Conservation (phyloP, 1,140 invertebrate genomes). For the Daktulosphaira vitifoliae region DNA sequence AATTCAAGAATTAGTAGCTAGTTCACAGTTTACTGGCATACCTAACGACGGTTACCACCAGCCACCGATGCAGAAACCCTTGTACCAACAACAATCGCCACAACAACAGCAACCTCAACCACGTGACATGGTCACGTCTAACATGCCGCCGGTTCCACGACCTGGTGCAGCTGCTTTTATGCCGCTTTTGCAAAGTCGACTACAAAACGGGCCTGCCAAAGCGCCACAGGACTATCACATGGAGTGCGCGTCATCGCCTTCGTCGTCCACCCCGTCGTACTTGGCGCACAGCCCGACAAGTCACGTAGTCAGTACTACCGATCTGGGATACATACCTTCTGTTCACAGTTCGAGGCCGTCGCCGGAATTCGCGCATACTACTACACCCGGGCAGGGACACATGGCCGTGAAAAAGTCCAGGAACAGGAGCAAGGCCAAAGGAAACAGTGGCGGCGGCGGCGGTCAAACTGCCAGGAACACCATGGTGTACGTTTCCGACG, state of each 20-base stretch:
- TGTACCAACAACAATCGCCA: conserved; percentile 17
- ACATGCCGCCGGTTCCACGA: conserved; percentile 6
- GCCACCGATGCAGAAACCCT: background rate
- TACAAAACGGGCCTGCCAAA: conserved; percentile 45
- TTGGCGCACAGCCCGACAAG: conserved; percentile 48
- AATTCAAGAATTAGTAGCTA: conserved; percentile 52
- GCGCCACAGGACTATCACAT: conserved; percentile 35
- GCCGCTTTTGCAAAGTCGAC: conserved; percentile 53
- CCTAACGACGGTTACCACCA: conserved; percentile 12
- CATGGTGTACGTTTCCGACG: conserved; percentile 46
- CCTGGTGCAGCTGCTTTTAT: conserved; percentile 46
- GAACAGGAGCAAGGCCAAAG: conserved; percentile 38
- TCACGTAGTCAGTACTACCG: conserved; percentile 47
- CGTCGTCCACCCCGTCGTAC: conserved; percentile 48
- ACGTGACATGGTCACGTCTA: conserved; percentile 11
- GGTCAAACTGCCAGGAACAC: conserved; percentile 35
- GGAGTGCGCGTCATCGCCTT: conserved; percentile 40
- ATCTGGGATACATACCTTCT: conserved; percentile 42
- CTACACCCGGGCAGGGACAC: conserved; percentile 39
- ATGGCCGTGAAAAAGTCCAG: conserved; percentile 40
- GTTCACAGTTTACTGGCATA: conserved; percentile 32
- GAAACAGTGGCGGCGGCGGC: conserved; percentile 32
- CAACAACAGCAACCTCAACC: conserved; percentile 26
- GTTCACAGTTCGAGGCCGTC: conserved; percentile 46
- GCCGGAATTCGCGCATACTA: conserved; percentile 38